A percentile compares a stretch with the other conserved stretches of the same genome.
These are phyloP conservation scores for Brachynemurus nebulosus DNA, from an alignment of 2,888 invertebrate species.

Conservation along the genomic window DNA sequence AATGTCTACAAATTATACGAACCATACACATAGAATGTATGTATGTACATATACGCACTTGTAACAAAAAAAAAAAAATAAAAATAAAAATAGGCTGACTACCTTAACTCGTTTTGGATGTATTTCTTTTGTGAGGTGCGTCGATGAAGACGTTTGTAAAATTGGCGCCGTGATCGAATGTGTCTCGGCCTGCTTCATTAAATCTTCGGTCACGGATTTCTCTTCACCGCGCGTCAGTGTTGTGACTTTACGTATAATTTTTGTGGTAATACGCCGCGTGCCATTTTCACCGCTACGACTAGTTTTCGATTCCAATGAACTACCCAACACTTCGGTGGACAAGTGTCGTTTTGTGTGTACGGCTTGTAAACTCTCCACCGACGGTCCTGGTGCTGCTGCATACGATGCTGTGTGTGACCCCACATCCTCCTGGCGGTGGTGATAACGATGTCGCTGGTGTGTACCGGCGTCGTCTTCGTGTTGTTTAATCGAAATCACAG, in stretches of 20 bases:
- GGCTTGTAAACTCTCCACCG: constrained; percentile 50
- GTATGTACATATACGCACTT: too few relatives aligned
- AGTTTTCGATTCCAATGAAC: constrained; percentile 71
- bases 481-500: constrained; percentile 37
- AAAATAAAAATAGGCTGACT: too few relatives aligned
- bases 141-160: constrained; percentile 38
- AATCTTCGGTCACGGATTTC: constrained; percentile 54
- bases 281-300: constrained; percentile 67
- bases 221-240: constrained; percentile 79
- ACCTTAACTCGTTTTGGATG: constrained; percentile 68
- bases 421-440: constrained; percentile 14
- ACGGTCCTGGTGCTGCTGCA: constrained; percentile 33
- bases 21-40: too few relatives aligned
- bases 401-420: constrained; percentile 30
- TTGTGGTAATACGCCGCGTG: constrained; percentile 68
- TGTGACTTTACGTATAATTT: constrained; percentile 77
- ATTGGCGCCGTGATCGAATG: constrained; percentile 42
- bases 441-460: constrained; percentile 34
- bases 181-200: constrained; percentile 41
- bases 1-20: too few relatives aligned
- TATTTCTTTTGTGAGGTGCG: constrained; percentile 40
- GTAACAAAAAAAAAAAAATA: too few relatives aligned
- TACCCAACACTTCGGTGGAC: constrained; percentile 73
- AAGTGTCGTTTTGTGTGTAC: constrained; percentile 69
- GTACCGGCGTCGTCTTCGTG: constrained; percentile 34